Evolutionary conservation across 2,888 invertebrate species (phyloP).

Genomic region (Venusia cambrica): DNA sequence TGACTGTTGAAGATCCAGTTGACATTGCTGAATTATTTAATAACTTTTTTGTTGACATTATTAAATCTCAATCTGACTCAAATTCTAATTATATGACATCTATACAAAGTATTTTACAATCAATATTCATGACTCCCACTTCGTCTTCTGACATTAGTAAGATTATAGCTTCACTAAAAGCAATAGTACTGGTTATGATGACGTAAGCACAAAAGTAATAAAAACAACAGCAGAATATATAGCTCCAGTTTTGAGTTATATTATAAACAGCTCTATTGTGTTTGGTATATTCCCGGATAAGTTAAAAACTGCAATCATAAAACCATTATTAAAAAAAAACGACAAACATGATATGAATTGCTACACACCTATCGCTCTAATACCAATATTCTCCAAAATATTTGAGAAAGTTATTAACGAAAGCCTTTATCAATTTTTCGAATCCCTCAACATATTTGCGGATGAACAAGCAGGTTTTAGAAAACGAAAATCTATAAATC

Average conservation of each 20-base stretch:
- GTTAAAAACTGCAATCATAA: conserved; percentile 19
- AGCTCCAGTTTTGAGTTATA: conserved; percentile 2
- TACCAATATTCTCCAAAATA: conserved; percentile 22
- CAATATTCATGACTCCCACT: conserved; percentile 13
- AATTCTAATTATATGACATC: conserved; percentile 1
- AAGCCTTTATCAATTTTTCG: conserved; percentile 3
- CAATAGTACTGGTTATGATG: conserved; percentile 19
- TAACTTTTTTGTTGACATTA: conserved; percentile 5
- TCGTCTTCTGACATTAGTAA: conserved; percentile 8
- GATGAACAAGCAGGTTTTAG: no score
- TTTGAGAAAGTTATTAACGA: conserved; percentile 17
- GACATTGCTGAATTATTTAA: conserved; percentile 8
- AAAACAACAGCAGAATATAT: conserved; percentile 4
- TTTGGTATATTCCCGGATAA: conserved; percentile 15
- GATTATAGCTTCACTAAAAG: conserved; percentile 13
- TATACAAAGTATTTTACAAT: background rate
- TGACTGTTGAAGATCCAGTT: background rate
- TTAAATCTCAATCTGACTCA: background rate
- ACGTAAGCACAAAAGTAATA: conserved; percentile 13
- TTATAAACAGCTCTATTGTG: conserved; percentile 18
- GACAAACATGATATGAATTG: conserved; percentile 4
- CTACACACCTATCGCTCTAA: conserved; percentile 20
- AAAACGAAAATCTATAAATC: no score
- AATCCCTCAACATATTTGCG: conserved; percentile 2
- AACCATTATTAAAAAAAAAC: conserved; percentile 21